Evolutionary conservation across 1,140 invertebrate species (phyloP), one percentile per base, ranked within the genome.

Genomic region (Aphis craccivora): DNA sequence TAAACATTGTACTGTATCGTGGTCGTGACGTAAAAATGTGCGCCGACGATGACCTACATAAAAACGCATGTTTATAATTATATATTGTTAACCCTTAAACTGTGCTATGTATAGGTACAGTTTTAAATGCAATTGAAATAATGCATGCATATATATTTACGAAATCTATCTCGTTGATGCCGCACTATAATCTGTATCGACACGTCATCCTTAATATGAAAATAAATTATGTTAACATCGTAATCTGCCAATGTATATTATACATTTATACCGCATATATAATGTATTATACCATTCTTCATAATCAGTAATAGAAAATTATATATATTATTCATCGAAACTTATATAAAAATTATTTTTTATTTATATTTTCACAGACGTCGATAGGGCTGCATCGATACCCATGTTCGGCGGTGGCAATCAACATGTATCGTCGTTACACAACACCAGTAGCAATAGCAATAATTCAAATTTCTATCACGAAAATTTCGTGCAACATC

Each of bases 1-100:
- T 93, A 93, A 93, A 90, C 89, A 90, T 40, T 43, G 37, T 37
- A 30, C 89, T 90, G n/a, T 11, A n/a, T 11, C 35, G 51, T 40
- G 89, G 89, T 90, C 18, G 37, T 67, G 89, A 67, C 89, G 89
- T 90, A 43, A 55, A 51, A 53, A 89, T 48, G 11, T 48, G 6
- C 22, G 86, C 23, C 37, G 45, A 89, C 88, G 88, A 55, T 89
- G 88, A 89, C 88, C 88, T 55, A 89, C 37, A 55, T 89, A 84
- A 40, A 40, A 23, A 20, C 48, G 9, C 23, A 11, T 3, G 9
- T 84, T 23, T 84, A 40, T 84, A 40, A 84, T 40, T 48, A 1
- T 51, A 22, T 76, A 76, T 76, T 20, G 14, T 88, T 88, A 88
- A 48, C 84, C 84, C 84, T 86, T 86, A 86, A 25, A 25, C 14